Evolutionary conservation across 1,140 invertebrate species (phyloP).

Genomic region (Drosophila micromelanica): DNA sequence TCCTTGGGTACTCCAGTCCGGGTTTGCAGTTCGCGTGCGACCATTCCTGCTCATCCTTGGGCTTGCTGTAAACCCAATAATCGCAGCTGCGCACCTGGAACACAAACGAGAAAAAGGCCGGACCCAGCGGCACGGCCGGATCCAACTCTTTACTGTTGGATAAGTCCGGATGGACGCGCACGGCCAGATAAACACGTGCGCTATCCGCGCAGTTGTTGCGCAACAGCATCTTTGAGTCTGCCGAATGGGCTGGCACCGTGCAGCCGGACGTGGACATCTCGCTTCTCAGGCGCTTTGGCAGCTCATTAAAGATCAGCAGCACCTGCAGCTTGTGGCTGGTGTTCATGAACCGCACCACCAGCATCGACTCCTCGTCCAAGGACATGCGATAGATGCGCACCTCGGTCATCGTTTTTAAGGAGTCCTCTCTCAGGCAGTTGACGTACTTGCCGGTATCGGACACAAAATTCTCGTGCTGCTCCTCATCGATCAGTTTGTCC

Average conservation of each 20-base stretch:
- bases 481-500: neutral
- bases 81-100: slow-evolving; percentile 55
- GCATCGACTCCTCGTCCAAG: slow-evolving; percentile 22
- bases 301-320: neutral
- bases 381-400: slow-evolving; percentile 37
- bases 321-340: slow-evolving; percentile 37
- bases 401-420: neutral
- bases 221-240: slow-evolving; percentile 26
- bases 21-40: slow-evolving; percentile 16
- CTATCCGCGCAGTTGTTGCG: slow-evolving; percentile 37
- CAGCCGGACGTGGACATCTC: slow-evolving; percentile 18
- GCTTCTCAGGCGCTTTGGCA: neutral
- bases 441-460: slow-evolving; percentile 18
- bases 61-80: slow-evolving; percentile 34
- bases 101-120: slow-evolving; percentile 28
- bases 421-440: neutral
- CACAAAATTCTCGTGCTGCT: neutral
- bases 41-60: slow-evolving; percentile 6
- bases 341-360: slow-evolving; percentile 35
- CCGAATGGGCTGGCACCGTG: neutral
- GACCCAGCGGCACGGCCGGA: slow-evolving; percentile 17
- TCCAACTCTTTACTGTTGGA: neutral
- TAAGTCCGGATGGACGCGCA: slow-evolving; percentile 1
- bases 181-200: slow-evolving; percentile 32
- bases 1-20: neutral